Percentiles rank a stretch among this genome's conserved stretches.
These are phyloP conservation scores for Orussus abietinus DNA, from an alignment of 1,140 invertebrate species.

Conservation along the genomic window DNA sequence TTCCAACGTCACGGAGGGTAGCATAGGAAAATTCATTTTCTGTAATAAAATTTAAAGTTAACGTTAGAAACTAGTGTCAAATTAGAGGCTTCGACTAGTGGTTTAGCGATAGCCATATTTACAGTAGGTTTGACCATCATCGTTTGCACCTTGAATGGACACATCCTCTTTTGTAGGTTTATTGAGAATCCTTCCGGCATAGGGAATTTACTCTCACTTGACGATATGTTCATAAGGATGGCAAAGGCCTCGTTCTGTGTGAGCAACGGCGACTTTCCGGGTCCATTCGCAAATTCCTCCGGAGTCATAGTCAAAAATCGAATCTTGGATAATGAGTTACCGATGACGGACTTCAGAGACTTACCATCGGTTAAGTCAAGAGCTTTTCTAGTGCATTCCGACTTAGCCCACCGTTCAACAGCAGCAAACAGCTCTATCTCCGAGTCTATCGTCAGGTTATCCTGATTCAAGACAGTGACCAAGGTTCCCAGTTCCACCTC, in stretches of 20 bases:
- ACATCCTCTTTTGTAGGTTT: conserved; percentile 40
- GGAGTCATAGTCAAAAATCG: conserved; percentile 73
- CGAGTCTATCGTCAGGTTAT: conserved; percentile 66
- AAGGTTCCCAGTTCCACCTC: conserved; percentile 72
- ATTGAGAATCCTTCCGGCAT: conserved; percentile 68
- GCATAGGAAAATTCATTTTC: no score
- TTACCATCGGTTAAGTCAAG: conserved; percentile 40
- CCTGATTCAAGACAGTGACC: conserved; percentile 69
- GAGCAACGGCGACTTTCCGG: conserved; percentile 67
- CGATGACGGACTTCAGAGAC: conserved; percentile 47
- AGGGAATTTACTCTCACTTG: conserved; percentile 58
- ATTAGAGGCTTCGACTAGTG: no score
- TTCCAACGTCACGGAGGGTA: no score
- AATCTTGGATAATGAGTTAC: conserved; percentile 63
- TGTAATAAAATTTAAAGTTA: no score
- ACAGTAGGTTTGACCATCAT: neutral
- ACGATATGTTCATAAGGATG: conserved; percentile 77
- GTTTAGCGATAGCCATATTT: no score
- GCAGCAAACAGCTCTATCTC: conserved; percentile 75
- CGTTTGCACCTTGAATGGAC: no score
- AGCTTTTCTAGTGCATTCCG: conserved; percentile 40
- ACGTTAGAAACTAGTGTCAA: no score
- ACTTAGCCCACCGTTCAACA: conserved; percentile 62
- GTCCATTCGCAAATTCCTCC: conserved; percentile 75
- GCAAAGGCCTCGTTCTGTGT: conserved; percentile 73